These are phyloP conservation scores for Smithornis capensis DNA, from an alignment of 2,113 vertebrate genomes.

Conservation along the genomic window DNA sequence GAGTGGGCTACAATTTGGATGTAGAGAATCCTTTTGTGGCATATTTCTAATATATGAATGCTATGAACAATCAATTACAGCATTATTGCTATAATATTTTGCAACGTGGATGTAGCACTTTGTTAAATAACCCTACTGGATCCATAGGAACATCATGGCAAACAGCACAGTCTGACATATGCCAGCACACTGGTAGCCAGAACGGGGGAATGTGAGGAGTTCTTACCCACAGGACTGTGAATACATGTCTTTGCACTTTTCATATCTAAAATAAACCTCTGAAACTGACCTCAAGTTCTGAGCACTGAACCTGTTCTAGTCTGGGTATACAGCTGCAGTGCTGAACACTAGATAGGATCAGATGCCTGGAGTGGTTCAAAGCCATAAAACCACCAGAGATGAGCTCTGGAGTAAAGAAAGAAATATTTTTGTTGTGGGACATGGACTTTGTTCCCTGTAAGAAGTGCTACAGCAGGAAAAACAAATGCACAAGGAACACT, in stretches of 20 bases:
- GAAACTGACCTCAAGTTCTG: not conserved
- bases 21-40: not conserved
- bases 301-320: not conserved
- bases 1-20: not conserved
- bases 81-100: too few species aligned
- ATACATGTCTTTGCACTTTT: not conserved
- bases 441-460: not conserved
- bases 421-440: constrained; percentile 8
- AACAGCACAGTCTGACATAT: not conserved
- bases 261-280: constrained; percentile 9
- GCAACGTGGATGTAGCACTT: not conserved
- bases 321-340: not conserved
- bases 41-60: not conserved
- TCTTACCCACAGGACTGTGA: not conserved
- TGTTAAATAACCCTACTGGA: not conserved
- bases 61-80: not conserved
- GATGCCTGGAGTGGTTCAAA: constrained; percentile 3
- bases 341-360: not conserved
- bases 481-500: not conserved
- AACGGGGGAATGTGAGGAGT: not conserved
- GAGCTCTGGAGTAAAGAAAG: not conserved
- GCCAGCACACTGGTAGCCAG: not conserved
- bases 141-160: not conserved
- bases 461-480: not conserved
- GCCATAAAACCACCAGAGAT: not conserved